These are phyloP conservation scores for Pseudorhombus dupliciocellatus DNA, from an alignment of 2,113 vertebrate genomes.

Conservation along the genomic window DNA sequence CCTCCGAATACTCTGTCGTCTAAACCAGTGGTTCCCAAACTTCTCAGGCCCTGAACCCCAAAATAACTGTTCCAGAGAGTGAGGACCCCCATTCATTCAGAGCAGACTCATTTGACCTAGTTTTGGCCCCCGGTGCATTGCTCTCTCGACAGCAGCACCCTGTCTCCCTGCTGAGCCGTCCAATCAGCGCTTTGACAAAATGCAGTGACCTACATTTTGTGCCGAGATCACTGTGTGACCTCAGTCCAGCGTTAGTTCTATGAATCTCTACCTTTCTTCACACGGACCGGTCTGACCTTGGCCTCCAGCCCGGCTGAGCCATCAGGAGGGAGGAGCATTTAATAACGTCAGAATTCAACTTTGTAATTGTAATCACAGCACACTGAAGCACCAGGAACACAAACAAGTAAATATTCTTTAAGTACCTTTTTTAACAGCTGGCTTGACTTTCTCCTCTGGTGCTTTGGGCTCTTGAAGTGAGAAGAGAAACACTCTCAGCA, in stretches of 20 bases:
- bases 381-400: background rate
- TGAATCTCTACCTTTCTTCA: slow-evolving; percentile 54
- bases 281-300: slow-evolving; percentile 40
- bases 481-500: background rate
- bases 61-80: too few species aligned
- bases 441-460: slow-evolving; percentile 51
- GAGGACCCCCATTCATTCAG: too few species aligned
- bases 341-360: background rate
- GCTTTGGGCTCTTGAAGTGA: slow-evolving; percentile 51
- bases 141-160: too few species aligned
- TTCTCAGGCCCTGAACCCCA: too few species aligned
- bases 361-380: background rate
- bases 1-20: too few species aligned
- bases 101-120: too few species aligned
- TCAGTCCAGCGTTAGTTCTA: slow-evolving; percentile 21
- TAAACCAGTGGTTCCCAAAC: too few species aligned
- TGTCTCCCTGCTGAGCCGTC: background rate
- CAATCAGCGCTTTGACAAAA: background rate
- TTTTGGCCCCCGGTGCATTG: too few species aligned
- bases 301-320: slow-evolving; percentile 25
- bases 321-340: background rate
- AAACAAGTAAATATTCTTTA: background rate
- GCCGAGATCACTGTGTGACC: slow-evolving; percentile 9
- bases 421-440: slow-evolving; percentile 49
- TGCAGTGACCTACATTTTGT: slow-evolving; percentile 6